These are phyloP conservation scores for Tipula lateralis DNA, from an alignment of 2,888 invertebrate genomes.

Conservation along the genomic window DNA sequence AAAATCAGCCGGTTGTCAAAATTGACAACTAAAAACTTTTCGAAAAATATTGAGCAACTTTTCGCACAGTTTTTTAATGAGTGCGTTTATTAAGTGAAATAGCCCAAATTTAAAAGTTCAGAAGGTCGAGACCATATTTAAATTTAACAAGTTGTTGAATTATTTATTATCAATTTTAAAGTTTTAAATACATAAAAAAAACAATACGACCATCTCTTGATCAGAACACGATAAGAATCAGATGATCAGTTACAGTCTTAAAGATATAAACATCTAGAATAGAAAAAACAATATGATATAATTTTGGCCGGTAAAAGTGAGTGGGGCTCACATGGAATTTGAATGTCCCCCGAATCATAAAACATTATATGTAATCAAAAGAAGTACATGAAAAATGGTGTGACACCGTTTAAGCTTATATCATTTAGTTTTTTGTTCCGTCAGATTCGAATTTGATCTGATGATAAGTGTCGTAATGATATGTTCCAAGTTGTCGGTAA, in stretches of 20 bases:
- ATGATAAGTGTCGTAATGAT: background rate
- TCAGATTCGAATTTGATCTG: background rate
- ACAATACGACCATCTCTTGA: background rate
- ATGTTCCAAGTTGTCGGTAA: slow-evolving; percentile 61
- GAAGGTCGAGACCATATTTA: background rate
- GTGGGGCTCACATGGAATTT: background rate
- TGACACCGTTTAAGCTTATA: background rate
- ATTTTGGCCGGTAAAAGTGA: background rate
- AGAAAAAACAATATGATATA: background rate
- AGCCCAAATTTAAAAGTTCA: too few species aligned
- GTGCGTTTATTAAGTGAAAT: too few species aligned
- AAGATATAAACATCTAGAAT: background rate
- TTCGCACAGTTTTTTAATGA: too few species aligned
- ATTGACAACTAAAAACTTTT: background rate
- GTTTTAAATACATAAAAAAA: background rate
- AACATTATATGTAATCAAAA: background rate
- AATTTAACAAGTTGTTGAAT: background rate
- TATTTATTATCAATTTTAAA: background rate
- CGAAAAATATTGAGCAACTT: background rate
- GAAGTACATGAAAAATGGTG: background rate
- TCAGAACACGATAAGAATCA: background rate
- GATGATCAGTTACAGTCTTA: background rate
- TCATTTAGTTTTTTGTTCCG: background rate
- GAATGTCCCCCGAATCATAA: background rate
- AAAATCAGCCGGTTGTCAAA: background rate